Evolutionary conservation across 2,113 vertebrate genomes (phyloP).

Genomic region (Apteryx mantelli): DNA sequence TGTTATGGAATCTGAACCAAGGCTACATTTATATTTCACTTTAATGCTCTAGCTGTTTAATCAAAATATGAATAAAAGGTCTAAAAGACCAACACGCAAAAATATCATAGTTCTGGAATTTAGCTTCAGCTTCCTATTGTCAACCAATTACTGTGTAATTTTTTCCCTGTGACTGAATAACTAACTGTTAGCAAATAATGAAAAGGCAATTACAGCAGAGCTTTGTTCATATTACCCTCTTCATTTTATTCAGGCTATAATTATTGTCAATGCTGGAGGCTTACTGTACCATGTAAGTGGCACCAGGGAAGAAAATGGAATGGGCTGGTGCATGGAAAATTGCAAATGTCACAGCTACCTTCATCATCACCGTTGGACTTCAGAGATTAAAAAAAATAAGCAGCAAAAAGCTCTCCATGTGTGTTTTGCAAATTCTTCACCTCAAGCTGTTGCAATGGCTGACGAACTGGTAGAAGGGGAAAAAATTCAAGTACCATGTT

Average conservation of each 20-base stretch:
- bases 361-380: slow-evolving; percentile 90
- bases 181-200: slow-evolving; percentile 99
- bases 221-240: slow-evolving; percentile 98
- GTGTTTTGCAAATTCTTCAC: slow-evolving; percentile 84
- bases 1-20: slow-evolving; percentile 76
- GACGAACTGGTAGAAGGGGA: slow-evolving; percentile 59
- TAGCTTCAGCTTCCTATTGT: slow-evolving; percentile 94
- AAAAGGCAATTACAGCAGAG: slow-evolving; percentile 98
- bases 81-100: slow-evolving; percentile 87
- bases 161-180: slow-evolving; percentile 97
- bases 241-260: slow-evolving; percentile 97
- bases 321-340: slow-evolving; percentile 98
- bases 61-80: slow-evolving; percentile 88
- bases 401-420: slow-evolving; percentile 75
- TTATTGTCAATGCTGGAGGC: slow-evolving; percentile 97
- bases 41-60: slow-evolving; percentile 98
- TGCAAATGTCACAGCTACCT: slow-evolving; percentile 99
- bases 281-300: slow-evolving; percentile 98
- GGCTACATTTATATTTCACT: slow-evolving; percentile 81
- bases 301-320: slow-evolving; percentile 96
- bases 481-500: slow-evolving; percentile 67
- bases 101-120: slow-evolving; percentile 93
- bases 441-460: slow-evolving; percentile 81
- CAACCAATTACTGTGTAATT: slow-evolving; percentile 99
- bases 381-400: slow-evolving; percentile 78